Evolutionary conservation across 2,113 vertebrate species (phyloP).

Genomic region (Coturnix japonica): DNA sequence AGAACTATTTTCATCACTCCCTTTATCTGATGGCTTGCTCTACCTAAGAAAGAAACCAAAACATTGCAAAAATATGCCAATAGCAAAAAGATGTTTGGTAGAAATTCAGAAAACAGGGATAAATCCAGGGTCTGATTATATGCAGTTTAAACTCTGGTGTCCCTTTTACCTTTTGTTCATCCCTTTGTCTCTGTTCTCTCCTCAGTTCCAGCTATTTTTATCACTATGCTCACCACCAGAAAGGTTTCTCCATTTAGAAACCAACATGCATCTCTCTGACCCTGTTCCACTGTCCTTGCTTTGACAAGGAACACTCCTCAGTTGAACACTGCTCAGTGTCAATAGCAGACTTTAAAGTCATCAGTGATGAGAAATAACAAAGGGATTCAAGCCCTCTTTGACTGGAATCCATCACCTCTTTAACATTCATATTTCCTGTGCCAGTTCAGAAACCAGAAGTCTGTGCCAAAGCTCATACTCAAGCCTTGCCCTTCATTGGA

Average conservation of each 20-base stretch:
- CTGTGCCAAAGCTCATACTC: neutral
- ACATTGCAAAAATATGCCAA: neutral
- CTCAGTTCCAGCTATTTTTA: slow-evolving; percentile 5
- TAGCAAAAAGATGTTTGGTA: neutral
- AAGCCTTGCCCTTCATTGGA: neutral
- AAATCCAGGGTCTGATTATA: neutral
- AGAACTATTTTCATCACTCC: neutral
- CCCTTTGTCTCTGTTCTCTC: neutral
- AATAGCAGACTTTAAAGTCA: neutral
- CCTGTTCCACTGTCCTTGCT: neutral
- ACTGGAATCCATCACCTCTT: neutral
- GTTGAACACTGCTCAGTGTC: no score
- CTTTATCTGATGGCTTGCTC: neutral
- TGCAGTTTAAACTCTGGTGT: neutral
- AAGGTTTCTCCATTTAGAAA: slow-evolving; percentile 4
- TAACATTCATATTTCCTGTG: neutral
- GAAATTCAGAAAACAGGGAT: neutral
- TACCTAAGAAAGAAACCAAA: neutral
- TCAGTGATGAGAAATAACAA: neutral
- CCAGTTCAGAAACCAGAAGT: neutral
- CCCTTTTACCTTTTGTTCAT: neutral
- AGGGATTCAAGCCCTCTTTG: neutral
- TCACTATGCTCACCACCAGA: neutral
- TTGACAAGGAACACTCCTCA: neutral
- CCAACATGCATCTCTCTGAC: neutral